A percentile compares a stretch with the other conserved stretches of the same genome.
Conservation (phyloP, 1,140 invertebrate species). For the Apis laboriosa region DNA sequence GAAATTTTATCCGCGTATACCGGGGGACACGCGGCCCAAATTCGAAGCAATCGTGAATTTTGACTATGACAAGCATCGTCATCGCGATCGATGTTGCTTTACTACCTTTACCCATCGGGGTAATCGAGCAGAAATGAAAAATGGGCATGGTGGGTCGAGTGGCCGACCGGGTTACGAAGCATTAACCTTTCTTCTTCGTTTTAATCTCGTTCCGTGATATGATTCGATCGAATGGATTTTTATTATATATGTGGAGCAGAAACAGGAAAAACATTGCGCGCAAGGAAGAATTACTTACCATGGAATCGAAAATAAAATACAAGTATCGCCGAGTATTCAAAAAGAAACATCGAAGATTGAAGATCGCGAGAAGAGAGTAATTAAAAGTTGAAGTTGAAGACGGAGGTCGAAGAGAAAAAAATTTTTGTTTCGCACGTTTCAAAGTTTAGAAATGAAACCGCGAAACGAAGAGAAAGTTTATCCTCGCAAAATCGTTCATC, state of each 20-base stretch:
- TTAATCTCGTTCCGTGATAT: neutral
- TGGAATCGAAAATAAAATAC: no score
- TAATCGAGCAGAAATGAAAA: conserved; percentile 39
- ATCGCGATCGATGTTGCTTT: neutral
- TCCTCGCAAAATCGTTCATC: neutral
- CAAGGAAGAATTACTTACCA: no score
- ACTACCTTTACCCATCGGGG: neutral
- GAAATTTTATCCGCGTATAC: conserved; percentile 14
- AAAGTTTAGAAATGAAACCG: no score
- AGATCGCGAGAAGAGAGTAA: no score
- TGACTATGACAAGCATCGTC: neutral
- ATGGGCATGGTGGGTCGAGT: neutral
- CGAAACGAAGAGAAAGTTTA: no score
- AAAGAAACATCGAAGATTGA: no score
- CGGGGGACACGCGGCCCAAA: neutral
- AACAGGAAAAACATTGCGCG: no score
- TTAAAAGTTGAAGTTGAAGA: no score
- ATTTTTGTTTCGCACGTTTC: no score
- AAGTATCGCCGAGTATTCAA: no score
- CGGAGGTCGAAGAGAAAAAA: no score
- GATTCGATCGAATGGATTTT: neutral
- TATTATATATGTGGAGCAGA: no score
- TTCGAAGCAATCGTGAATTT: neutral
- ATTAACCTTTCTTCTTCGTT: neutral
- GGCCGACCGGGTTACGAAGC: neutral